Evolutionary conservation across 1,140 invertebrate genomes (phyloP).

Genomic region (Neuroterus valhalla): DNA sequence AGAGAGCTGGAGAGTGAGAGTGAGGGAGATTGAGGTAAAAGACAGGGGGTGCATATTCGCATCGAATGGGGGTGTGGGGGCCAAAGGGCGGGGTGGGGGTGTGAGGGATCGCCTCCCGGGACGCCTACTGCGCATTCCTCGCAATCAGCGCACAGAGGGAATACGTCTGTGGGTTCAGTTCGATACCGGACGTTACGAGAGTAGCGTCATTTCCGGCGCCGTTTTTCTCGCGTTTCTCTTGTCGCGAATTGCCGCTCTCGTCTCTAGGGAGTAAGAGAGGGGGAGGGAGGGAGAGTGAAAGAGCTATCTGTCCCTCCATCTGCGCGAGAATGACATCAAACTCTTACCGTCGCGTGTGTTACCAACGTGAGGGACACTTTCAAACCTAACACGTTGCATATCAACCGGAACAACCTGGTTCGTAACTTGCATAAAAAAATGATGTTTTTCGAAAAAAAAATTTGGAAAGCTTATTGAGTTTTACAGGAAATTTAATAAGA

Average conservation of each 20-base stretch:
- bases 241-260: slow-evolving; percentile 5
- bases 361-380: slow-evolving; percentile 31
- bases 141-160: slow-evolving; percentile 55
- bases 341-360: slow-evolving; percentile 22
- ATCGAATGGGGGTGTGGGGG: not conserved
- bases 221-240: slow-evolving; percentile 35
- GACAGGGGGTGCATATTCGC: slow-evolving; percentile 8
- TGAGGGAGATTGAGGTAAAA: not conserved
- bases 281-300: slow-evolving; percentile 29
- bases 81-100: not conserved
- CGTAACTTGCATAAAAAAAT: not conserved
- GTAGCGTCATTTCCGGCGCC: slow-evolving; percentile 46
- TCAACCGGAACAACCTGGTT: slow-evolving; percentile 6
- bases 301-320: slow-evolving; percentile 23
- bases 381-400: slow-evolving; percentile 7
- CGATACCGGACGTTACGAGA: slow-evolving; percentile 52
- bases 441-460: not conserved
- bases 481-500: not conserved
- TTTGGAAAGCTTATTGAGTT: not conserved
- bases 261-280: slow-evolving; percentile 21
- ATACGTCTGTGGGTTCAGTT: slow-evolving; percentile 53
- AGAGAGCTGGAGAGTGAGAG: not conserved
- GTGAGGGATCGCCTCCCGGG: slow-evolving; percentile 51
- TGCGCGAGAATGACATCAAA: slow-evolving; percentile 30
- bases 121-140: slow-evolving; percentile 55